phyloP scores from a whole-genome alignment of 92 coral and sea anemone species.

The Umimayanthus chanpuru region DNA sequence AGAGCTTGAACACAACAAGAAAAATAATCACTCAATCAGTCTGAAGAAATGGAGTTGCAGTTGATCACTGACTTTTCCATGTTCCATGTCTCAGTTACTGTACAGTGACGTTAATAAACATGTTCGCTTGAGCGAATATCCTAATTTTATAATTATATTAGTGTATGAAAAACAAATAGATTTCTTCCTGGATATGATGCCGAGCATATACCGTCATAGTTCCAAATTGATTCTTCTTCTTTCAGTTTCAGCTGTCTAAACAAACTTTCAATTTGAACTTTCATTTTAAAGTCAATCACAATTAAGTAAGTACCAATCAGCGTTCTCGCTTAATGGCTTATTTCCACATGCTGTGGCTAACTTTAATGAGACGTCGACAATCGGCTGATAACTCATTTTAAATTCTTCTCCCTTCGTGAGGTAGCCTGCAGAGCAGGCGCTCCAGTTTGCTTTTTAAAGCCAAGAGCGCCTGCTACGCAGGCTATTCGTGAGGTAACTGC shows the following conservation, averaged over 20 bases:
- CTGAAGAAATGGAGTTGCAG: too few species aligned
- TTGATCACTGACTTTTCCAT: too few species aligned
- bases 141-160: too few species aligned
- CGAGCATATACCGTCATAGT: background rate
- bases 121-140: too few species aligned
- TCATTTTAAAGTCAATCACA: background rate
- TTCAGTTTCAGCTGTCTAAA: conserved; percentile 4
- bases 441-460: too few species aligned
- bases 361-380: too few species aligned
- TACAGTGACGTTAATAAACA: too few species aligned
- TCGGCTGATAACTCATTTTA: background rate
- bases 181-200: background rate
- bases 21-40: too few species aligned
- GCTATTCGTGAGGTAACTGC: background rate
- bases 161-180: background rate
- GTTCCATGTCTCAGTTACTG: too few species aligned
- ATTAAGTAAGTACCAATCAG: background rate
- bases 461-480: too few species aligned
- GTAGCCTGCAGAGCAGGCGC: too few species aligned
- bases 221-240: background rate
- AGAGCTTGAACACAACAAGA: too few species aligned
- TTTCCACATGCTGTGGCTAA: background rate
- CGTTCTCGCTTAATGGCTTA: background rate
- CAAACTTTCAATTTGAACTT: conserved; percentile 5
- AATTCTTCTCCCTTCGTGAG: conserved; percentile 1